Evolutionary conservation across 2,113 vertebrate species (phyloP).

Genomic region (Ursus arctos): DNA sequence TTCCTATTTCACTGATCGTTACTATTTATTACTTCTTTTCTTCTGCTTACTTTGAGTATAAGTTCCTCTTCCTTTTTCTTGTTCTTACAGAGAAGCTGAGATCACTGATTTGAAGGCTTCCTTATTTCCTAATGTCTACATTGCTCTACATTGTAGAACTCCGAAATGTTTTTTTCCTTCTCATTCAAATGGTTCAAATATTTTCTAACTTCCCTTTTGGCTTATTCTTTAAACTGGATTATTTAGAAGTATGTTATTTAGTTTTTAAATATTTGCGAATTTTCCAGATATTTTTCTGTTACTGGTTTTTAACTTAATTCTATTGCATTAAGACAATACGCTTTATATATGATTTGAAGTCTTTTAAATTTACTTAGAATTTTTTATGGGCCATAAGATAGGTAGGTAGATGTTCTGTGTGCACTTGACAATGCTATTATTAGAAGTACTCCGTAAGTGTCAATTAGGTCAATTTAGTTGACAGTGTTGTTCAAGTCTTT

Average conservation of each 20-base stretch:
- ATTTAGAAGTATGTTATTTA: not conserved
- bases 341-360: not conserved
- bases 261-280: conserved; percentile 4
- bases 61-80: conserved; percentile 16
- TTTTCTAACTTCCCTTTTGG: not conserved
- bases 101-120: not conserved
- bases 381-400: not conserved
- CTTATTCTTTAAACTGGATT: conserved; percentile 1
- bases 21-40: conserved; percentile 27
- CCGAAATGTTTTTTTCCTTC: not conserved
- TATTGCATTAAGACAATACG: not conserved
- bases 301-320: not conserved
- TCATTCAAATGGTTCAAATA: not conserved
- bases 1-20: not conserved
- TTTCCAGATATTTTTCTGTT: not conserved
- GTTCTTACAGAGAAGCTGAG: not conserved
- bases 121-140: not conserved
- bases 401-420: not conserved
- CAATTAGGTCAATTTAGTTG: not conserved
- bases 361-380: not conserved
- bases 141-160: not conserved
- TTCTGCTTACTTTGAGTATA: conserved; percentile 18
- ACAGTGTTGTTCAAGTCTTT: not conserved
- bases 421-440: not conserved
- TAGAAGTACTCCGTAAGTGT: not conserved